Percentiles rank a stretch among this genome's conserved stretches.
Conservation (phyloP, 2,888 invertebrate genomes). For the Caenorhabditis doughertyi region DNA sequence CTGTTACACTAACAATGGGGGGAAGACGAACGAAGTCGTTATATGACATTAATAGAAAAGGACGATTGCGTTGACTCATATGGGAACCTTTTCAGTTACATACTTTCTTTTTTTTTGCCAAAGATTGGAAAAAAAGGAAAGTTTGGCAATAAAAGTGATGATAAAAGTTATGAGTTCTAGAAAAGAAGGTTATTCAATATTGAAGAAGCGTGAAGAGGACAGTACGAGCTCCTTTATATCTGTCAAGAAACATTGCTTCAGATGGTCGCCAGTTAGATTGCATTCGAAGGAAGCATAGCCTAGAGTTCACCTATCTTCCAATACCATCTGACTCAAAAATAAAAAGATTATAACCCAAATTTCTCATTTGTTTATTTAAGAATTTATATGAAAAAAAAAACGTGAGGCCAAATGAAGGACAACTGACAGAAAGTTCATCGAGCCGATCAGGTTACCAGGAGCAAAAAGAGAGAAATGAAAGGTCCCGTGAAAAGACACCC, state of each 20-base stretch:
- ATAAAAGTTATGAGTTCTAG: too few relatives aligned
- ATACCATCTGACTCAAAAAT: too few relatives aligned
- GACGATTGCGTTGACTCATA: neutral
- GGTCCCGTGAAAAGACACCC: slow-evolving; percentile 12
- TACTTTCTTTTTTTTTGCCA: too few relatives aligned
- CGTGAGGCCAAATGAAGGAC: neutral
- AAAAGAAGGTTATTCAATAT: too few relatives aligned
- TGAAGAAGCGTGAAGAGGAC: too few relatives aligned
- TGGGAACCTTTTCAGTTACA: slow-evolving; percentile 6
- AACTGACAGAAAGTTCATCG: slow-evolving; percentile 25
- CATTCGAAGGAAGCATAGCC: neutral
- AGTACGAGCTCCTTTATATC: too few relatives aligned
- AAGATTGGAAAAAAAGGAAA: too few relatives aligned
- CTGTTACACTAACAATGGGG: slow-evolving; percentile 5
- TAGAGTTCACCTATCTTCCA: neutral
- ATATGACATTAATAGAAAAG: neutral
- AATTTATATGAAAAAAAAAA: slow-evolving; percentile 4
- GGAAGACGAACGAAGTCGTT: neutral
- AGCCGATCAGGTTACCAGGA: slow-evolving; percentile 26
- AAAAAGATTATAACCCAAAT: neutral
- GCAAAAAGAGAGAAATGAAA: neutral
- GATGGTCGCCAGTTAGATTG: neutral
- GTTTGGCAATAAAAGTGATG: too few relatives aligned
- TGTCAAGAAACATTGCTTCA: too few relatives aligned
- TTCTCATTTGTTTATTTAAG: slow-evolving; percentile 4